Evolutionary conservation across 30 jellyfish, hydroid and myxozoan species (phyloP).

Genomic region (Turritopsis dohrnii): DNA sequence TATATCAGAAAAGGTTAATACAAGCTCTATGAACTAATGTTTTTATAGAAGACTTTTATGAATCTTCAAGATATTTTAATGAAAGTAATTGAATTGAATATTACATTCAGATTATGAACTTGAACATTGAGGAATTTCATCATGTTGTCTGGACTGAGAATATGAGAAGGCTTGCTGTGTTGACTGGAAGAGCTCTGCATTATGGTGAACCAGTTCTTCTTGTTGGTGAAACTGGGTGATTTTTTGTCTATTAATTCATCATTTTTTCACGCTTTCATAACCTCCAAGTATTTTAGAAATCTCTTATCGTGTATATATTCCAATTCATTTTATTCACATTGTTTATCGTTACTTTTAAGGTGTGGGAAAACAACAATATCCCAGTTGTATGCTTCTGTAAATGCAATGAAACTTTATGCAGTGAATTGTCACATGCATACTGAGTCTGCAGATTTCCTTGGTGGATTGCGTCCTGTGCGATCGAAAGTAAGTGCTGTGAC

Average conservation of each 20-base stretch:
- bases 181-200: constrained; percentile 88
- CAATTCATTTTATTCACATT: neutral
- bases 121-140: constrained; percentile 33
- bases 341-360: constrained; percentile 30
- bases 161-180: constrained; percentile 69
- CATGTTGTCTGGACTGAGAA: constrained; percentile 93
- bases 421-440: constrained; percentile 97
- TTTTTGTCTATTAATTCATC: no score
- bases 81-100: neutral
- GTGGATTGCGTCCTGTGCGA: constrained; percentile 97
- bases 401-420: constrained; percentile 45
- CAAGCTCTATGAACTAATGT: neutral
- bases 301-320: neutral
- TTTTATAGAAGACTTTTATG: neutral
- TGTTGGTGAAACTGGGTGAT: constrained; percentile 98
- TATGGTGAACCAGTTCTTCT: constrained; percentile 81
- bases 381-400: constrained; percentile 60
- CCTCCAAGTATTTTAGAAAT: no score
- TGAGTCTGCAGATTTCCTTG: constrained; percentile 92
- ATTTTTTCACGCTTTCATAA: no score
- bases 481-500: constrained; percentile 50
- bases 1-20: constrained; percentile 43
- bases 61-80: neutral
- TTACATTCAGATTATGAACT: constrained; percentile 1
- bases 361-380: constrained; percentile 96